Conservation (phyloP, 1,140 invertebrate species). For the Zaprionus camerounensis region DNA sequence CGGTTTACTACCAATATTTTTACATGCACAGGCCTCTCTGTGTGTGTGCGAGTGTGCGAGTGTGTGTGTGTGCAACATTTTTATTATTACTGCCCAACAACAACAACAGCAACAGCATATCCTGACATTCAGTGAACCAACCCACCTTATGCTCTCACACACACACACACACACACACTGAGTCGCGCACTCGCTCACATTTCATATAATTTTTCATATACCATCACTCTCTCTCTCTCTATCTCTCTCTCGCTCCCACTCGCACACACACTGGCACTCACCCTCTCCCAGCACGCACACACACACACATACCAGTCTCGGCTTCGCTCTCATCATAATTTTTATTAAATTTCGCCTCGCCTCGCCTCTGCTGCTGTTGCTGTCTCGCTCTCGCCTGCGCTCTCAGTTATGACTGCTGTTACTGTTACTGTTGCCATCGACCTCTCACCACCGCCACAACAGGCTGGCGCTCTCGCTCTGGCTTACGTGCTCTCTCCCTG, state of each 20-base stretch:
- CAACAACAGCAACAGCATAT: conserved; percentile 46
- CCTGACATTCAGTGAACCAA: conserved; percentile 77
- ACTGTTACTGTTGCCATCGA: conserved; percentile 78
- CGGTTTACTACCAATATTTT: conserved; percentile 63
- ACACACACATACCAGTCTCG: conserved; percentile 3
- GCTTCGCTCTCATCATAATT: conserved; percentile 77
- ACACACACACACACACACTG: conserved; percentile 45
- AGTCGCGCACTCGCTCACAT: conserved; percentile 61
- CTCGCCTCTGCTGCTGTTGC: conserved; percentile 4
- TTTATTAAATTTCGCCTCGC: conserved; percentile 73
- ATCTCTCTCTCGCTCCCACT: conserved; percentile 63
- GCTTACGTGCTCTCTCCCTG: conserved; percentile 38
- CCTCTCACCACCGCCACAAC: conserved; percentile 44
- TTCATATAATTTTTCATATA: conserved; percentile 81
- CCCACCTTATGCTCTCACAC: conserved; percentile 68
- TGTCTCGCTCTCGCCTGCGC: conserved; percentile 51
- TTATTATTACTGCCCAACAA: conserved; percentile 69
- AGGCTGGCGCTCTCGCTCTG: conserved; percentile 43
- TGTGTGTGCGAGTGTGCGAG: conserved; percentile 25
- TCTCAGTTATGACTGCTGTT: conserved; percentile 42
- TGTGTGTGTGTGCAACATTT: conserved; percentile 53
- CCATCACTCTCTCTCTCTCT: conserved; percentile 34
- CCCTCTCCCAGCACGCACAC: conserved; percentile 27
- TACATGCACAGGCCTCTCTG: conserved; percentile 27
- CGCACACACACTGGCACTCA: conserved; percentile 35